Base-by-base conservation (phyloP, 2,797 vertebrate species). In the Spinibarbus caldwelli region DNA sequence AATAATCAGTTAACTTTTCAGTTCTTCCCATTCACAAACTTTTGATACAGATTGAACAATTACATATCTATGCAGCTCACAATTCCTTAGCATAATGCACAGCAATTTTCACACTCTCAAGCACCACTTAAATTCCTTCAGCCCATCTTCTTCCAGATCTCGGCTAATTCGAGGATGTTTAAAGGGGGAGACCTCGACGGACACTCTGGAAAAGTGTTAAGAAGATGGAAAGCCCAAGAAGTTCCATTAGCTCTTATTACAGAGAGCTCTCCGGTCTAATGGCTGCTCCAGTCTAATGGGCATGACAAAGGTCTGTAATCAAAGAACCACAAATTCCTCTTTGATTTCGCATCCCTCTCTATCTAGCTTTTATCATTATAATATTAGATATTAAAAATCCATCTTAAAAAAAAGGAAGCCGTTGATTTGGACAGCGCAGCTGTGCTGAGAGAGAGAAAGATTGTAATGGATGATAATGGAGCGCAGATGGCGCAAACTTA, bases 291-390 rank as follows among this genome's bases (percentile, higher is more conserved):
- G 78, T 77, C 79, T 86, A 84, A 88, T 87, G 54, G 75, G 83
- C 83, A 88, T 80, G 83, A 84, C 85, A 86, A 67, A 90, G 81
- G 85, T 78, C 87, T 84, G 84, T 87, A 88, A 90, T 90, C 89
- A 90, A 78, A 43, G 83, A 87, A 80, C 83, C 84, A 80, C 77
- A 79, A 72, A 80, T 85, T 88, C 76, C 54, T 82, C 82, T 86
- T 81, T 75, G 68, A 85, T 79, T 75, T 82, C 36, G 8, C 29
- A 64, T 49, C 66, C 43, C 57, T 38, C 72, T 89, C 80, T 49
- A 36, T 64, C 36, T 26, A 54, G 81, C 80, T 49, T 88, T 86
- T 62, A 45, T 47, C 81, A 82, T 86, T 88, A 86, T n/a, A n/a
- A n/a, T n/a, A 90, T 90, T 90, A 88, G 80, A 76, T 84, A 83